Evolutionary conservation across 2,797 vertebrate species (phyloP).

Genomic region (Oreortyx pictus): DNA sequence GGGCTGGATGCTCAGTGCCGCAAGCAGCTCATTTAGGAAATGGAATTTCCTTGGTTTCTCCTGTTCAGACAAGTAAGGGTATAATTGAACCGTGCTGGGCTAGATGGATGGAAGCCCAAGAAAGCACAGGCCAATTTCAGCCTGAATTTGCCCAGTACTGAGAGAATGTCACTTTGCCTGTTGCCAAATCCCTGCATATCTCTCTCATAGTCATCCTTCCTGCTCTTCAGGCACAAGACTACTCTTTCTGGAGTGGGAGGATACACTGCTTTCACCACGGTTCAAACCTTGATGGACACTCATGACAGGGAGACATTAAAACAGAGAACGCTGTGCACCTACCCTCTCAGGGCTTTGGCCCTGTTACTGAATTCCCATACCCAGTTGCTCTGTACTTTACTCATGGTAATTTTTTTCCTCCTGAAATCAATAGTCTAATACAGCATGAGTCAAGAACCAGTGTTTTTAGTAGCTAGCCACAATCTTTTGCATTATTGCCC

Average conservation of each 20-base stretch:
- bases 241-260: background rate
- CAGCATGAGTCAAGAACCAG: background rate
- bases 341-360: background rate
- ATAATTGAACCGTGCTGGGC: background rate
- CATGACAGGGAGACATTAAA: background rate
- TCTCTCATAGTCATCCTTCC: background rate
- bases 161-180: background rate
- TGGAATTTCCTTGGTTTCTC: background rate
- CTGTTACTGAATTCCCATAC: background rate
- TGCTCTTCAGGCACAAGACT: background rate
- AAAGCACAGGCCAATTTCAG: background rate
- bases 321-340: background rate
- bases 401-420: background rate
- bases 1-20: background rate
- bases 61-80: background rate
- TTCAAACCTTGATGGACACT: background rate
- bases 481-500: background rate
- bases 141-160: background rate
- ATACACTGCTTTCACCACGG: fast-evolving
- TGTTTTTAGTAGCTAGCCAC: constrained; percentile 23
- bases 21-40: background rate
- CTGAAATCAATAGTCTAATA: background rate
- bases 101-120: background rate
- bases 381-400: background rate
- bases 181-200: background rate